Base-by-base conservation (phyloP, 2,888 invertebrate species). In the Timema podura region DNA sequence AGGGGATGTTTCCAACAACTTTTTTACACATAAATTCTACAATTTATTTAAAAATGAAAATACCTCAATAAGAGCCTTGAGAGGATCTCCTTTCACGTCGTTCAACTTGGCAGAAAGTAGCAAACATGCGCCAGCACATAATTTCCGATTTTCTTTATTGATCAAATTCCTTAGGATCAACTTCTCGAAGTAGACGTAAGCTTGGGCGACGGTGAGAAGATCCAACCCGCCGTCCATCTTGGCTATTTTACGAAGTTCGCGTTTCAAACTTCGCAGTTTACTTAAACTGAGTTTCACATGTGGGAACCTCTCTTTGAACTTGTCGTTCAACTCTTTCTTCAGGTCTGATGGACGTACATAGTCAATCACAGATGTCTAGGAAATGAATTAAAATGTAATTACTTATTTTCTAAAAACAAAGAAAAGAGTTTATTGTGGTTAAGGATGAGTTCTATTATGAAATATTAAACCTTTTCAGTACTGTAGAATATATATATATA, bases 131-230 rank as follows among this genome's bases (percentile, higher is more conserved):
- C 96, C 98, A 15, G 98, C 97, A 80, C 96, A 96, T 71, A 96
- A 84, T 82, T 98, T 98, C 64, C 98, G 87, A 80, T 98, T 98
- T 79, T 90, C 91, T 82, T 98, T 99, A 78, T 95, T 96, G 67
- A 98, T 94, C 72, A 96, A 84, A 79, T 93, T 92, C 75, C 92
- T 92, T 67, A 97, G 85, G 76, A 98, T 96, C 69, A 98, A 84
- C 80, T 96, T 96, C 81, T 99, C 98, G 82, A 98, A 98, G 83
- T 96, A 98, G n/a, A 98, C 98, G 79, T 96, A 98, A 0, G 97
- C 93, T 80, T 96, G 96, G 16, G 98, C 97, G 16, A 98, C 93
- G 0, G 95, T 95, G 73, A 97, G 84, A 72, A 96, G 84, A 83
- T 98, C 98, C 71, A 89, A 84, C 67, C 87, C 86, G 71, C 91